Evolutionary conservation across 2,888 invertebrate species (phyloP), one percentile per base, ranked within the genome.

Genomic region (Aphodius granarius): DNA sequence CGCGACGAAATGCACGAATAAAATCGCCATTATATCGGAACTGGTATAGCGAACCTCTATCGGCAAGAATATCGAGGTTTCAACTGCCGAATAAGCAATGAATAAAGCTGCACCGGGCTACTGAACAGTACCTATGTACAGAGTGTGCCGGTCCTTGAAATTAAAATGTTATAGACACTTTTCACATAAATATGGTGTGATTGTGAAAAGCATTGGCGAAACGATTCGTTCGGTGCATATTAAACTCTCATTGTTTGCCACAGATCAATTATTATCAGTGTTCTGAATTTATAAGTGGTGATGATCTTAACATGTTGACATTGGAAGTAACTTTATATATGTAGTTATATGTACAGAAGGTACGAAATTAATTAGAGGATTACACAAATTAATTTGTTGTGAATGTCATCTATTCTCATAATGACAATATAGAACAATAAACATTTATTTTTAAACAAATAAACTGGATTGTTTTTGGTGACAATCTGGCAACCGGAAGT

Each of bases 171-270:
- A 16, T 64, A 64, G 74, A 71, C 71, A 74, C 74, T 74, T 74
- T 74, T 74, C 74, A 68, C 74, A 71, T 74, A 71, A 71, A 64
- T 64, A 74, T 18, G 71, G 74, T 70, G 68, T 66, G 18, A 19
- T 74, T 74, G 74, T 74, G 74, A 70, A 74, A 74, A 74, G 64
- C 43, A 43, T 43, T 43, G 43, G 43, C 43, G 43, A 43, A 43
- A 43, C 43, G 43, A 43, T 9, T 13, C 43, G 43, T 13, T 9
- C 43, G 13, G 6, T 13, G 43, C 43, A 43, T 43, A 43, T 43
- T 43, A 43, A 43, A 43, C 43, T 43, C 3, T 43, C 13, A 43
- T 43, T 43, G 43, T 43, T 43, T 43, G 43, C 43, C 3, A 9
- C 43, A 43, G 43, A 43, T 43, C 43, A 43, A 43, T 43, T 43